phyloP scores from a whole-genome alignment of 1,140 invertebrate species.

The Brachionus manjavacas region DNA sequence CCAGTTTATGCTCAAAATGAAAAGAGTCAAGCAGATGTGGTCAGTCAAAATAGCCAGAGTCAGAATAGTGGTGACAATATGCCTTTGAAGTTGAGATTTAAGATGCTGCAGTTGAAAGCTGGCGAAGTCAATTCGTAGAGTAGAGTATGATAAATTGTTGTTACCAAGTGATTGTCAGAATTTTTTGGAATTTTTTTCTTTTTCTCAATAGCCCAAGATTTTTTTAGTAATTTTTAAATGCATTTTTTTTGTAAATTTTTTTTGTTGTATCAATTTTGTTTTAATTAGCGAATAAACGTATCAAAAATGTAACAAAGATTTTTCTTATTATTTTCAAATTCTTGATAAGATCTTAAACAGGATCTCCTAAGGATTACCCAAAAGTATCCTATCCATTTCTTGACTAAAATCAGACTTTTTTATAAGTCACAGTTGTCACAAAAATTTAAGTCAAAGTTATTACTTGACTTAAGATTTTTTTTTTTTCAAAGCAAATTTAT shows the following conservation, averaged over 20 bases:
- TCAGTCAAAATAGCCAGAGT: background rate
- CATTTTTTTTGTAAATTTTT: constrained; percentile 18
- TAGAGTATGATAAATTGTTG: background rate
- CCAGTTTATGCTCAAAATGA: background rate
- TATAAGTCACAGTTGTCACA: too few relatives aligned
- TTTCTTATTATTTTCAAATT: too few relatives aligned
- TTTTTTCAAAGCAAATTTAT: too few relatives aligned
- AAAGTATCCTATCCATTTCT: too few relatives aligned
- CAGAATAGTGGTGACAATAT: constrained; percentile 41
- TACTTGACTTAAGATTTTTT: too few relatives aligned
- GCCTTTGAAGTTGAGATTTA: constrained; percentile 36
- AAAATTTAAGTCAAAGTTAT: too few relatives aligned
- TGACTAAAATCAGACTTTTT: too few relatives aligned
- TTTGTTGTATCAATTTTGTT: constrained; percentile 29
- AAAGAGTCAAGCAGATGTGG: background rate
- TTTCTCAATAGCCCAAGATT: constrained; percentile 6
- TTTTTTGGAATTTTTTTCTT: background rate
- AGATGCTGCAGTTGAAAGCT: constrained; percentile 39
- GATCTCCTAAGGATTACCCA: too few relatives aligned
- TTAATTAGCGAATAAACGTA: constrained; percentile 30
- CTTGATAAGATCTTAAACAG: too few relatives aligned
- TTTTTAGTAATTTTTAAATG: constrained; percentile 23
- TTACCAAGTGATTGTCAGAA: constrained; percentile 10
- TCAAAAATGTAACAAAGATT: background rate
- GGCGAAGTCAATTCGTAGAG: constrained; percentile 36